A percentile compares a stretch with the other conserved stretches of the same genome.
Evolutionary conservation across 1,140 invertebrate species (phyloP).

Genomic region (Magallana ariakensis): DNA sequence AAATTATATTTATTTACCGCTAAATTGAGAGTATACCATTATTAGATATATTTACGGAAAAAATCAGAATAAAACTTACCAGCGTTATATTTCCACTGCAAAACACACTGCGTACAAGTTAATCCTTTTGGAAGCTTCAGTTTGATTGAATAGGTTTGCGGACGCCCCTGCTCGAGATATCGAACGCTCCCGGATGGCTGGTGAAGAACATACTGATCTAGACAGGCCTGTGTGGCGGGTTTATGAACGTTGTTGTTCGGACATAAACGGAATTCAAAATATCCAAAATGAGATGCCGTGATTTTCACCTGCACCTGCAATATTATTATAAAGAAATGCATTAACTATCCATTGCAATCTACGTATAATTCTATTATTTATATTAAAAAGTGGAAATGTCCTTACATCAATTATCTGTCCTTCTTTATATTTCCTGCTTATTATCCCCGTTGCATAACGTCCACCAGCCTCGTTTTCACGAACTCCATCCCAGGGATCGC

Average conservation of each 20-base stretch:
- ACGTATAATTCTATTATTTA: not conserved
- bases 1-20: too few relatives aligned
- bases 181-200: slow-evolving; percentile 41
- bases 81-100: slow-evolving; percentile 95
- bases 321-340: not conserved
- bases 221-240: slow-evolving; percentile 70
- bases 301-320: slow-evolving; percentile 62
- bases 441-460: slow-evolving; percentile 78
- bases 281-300: slow-evolving; percentile 68
- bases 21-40: too few relatives aligned
- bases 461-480: slow-evolving; percentile 79
- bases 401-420: slow-evolving; percentile 68
- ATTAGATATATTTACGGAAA: too few relatives aligned
- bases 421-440: slow-evolving; percentile 74
- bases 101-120: slow-evolving; percentile 91
- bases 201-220: slow-evolving; percentile 65
- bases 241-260: slow-evolving; percentile 81
- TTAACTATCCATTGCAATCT: not conserved
- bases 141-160: slow-evolving; percentile 50
- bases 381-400: not conserved
- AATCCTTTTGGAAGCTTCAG: slow-evolving; percentile 86
- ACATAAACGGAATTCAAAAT: slow-evolving; percentile 74
- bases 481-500: slow-evolving; percentile 72
- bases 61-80: slow-evolving; percentile 80
- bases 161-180: slow-evolving; percentile 20